These are phyloP conservation scores for Zosterops pallidus DNA, from an alignment of 2,113 vertebrate species.

Conservation along the genomic window DNA sequence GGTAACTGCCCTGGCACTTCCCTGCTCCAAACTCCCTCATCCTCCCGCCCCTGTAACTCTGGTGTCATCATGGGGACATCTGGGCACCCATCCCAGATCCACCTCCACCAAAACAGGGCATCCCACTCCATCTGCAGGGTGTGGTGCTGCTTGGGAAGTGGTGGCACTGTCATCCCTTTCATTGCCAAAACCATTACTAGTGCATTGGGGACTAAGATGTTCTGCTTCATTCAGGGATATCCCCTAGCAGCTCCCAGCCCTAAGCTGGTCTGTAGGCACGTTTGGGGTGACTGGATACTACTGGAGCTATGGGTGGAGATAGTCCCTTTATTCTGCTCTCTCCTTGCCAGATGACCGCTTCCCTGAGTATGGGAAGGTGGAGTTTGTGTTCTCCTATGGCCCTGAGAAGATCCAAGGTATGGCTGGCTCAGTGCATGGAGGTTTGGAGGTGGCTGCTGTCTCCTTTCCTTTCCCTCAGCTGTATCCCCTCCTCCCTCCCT, in stretches of 20 bases:
- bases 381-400: slow-evolving; percentile 96
- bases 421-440: background rate
- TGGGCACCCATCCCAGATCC: background rate
- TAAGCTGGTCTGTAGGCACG: background rate
- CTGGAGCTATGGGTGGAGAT: background rate
- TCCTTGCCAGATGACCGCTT: slow-evolving; percentile 89
- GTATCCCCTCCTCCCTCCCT: background rate
- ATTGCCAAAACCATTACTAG: background rate
- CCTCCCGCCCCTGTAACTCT: background rate
- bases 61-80: background rate
- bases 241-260: background rate
- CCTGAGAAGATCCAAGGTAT: slow-evolving; percentile 98
- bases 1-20: slow-evolving; percentile 61
- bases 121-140: background rate
- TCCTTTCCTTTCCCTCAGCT: background rate
- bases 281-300: background rate
- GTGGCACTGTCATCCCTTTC: background rate
- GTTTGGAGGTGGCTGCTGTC: background rate
- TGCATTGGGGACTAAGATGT: background rate
- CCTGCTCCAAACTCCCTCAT: background rate
- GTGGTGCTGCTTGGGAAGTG: background rate
- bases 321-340: slow-evolving; percentile 4
- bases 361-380: slow-evolving; percentile 96
- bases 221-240: background rate
- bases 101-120: background rate